These are phyloP conservation scores for Agrochola circellaris DNA, from an alignment of 2,888 invertebrate genomes.

Conservation along the genomic window DNA sequence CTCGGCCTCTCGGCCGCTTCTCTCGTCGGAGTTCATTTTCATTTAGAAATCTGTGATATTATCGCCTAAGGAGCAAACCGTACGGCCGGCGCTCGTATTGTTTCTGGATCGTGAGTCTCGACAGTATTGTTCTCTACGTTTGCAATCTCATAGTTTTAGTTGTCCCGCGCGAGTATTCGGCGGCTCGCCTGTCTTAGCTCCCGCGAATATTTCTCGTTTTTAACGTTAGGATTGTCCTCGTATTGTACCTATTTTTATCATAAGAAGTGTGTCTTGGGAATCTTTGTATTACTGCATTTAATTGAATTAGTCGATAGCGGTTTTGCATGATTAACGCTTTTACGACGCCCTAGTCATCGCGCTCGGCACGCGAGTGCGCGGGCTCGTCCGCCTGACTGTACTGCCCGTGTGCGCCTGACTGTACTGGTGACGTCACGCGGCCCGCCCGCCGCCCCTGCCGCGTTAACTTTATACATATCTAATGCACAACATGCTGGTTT, in stretches of 20 bases:
- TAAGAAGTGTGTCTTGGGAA: slow-evolving; percentile 67
- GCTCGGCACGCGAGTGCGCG: slow-evolving; percentile 36
- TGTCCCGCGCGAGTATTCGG: slow-evolving; percentile 39
- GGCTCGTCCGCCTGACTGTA: background rate
- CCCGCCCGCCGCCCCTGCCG: slow-evolving; percentile 14
- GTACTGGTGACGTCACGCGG: slow-evolving; percentile 36
- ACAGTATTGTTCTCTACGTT: slow-evolving; percentile 66
- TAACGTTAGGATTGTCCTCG: slow-evolving; percentile 62
- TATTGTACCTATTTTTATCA: slow-evolving; percentile 58
- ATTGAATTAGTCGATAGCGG: slow-evolving; percentile 72
- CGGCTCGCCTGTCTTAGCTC: slow-evolving; percentile 51
- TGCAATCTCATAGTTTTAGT: slow-evolving; percentile 80
- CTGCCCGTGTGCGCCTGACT: background rate
- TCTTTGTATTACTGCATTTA: slow-evolving; percentile 77
- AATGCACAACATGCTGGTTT: slow-evolving; percentile 66
- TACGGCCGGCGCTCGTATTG: slow-evolving; percentile 63
- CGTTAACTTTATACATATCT: slow-evolving; percentile 66
- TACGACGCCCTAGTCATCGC: slow-evolving; percentile 77
- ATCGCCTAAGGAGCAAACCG: slow-evolving; percentile 85
- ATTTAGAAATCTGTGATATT: slow-evolving; percentile 89
- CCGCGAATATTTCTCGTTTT: slow-evolving; percentile 55
- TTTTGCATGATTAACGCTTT: slow-evolving; percentile 74
- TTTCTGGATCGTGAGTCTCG: slow-evolving; percentile 62
- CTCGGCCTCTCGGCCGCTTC: slow-evolving; percentile 38
- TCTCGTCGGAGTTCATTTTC: slow-evolving; percentile 73